Evolutionary conservation across 2,113 vertebrate species (phyloP).

Genomic region (Salvelinus sp.): DNA sequence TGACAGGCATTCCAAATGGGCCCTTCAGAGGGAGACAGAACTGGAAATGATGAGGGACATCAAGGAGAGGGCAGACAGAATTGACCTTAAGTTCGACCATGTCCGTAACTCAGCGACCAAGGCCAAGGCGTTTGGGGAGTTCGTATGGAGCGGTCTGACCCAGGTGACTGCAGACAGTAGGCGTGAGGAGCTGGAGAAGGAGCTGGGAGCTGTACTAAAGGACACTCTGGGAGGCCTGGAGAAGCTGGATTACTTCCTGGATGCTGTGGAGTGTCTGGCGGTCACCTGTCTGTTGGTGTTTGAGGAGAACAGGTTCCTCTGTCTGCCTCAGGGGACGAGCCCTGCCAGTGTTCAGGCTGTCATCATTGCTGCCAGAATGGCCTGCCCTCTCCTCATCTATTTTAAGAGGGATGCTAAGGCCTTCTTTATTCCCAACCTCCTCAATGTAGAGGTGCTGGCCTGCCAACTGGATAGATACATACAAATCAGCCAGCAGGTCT

Average conservation of each 20-base stretch:
- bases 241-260: constrained; percentile 62
- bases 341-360: constrained; percentile 33
- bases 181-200: constrained; percentile 45
- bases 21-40: neutral
- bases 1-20: neutral
- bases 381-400: constrained; percentile 52
- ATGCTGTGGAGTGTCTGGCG: constrained; percentile 70
- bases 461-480: constrained; percentile 4
- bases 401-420: constrained; percentile 35
- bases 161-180: constrained; percentile 21
- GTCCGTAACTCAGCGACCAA: constrained; percentile 12
- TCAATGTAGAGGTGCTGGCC: constrained; percentile 4
- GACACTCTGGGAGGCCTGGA: constrained; percentile 56
- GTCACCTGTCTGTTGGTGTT: constrained; percentile 69
- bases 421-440: constrained; percentile 8
- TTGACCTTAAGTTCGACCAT: constrained; percentile 27
- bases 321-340: constrained; percentile 38
- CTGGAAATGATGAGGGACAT: constrained; percentile 6
- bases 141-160: constrained; percentile 43
- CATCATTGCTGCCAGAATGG: constrained; percentile 38
- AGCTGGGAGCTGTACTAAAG: constrained; percentile 54
- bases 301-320: constrained; percentile 30
- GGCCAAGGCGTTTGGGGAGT: constrained; percentile 36
- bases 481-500: neutral
- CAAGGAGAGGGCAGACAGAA: neutral